A percentile compares a stretch with the other conserved stretches of the same genome.
phyloP scores from a whole-genome alignment of 1,140 invertebrate genomes.

The Aphaenogaster rudis region DNA sequence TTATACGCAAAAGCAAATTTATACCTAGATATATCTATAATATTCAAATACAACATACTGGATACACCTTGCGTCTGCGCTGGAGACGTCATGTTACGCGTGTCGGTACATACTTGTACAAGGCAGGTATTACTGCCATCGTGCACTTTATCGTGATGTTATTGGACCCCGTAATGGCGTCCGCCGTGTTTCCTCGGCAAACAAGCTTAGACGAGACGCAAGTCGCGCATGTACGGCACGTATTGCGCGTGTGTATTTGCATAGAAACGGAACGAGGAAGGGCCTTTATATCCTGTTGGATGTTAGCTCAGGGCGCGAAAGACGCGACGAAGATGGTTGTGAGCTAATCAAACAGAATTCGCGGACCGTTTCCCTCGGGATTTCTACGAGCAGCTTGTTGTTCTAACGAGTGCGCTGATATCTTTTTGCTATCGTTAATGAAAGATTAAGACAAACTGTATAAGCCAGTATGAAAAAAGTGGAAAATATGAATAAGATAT shows the following conservation, averaged over 20 bases:
- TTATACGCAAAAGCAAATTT: neutral
- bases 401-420: conserved; percentile 32
- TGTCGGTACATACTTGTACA: conserved; percentile 55
- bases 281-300: conserved; percentile 60
- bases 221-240: conserved; percentile 63
- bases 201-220: conserved; percentile 68
- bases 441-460: neutral
- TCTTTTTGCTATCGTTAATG: conserved; percentile 21
- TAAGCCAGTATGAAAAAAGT: neutral
- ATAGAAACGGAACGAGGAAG: conserved; percentile 67
- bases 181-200: conserved; percentile 73
- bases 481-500: neutral
- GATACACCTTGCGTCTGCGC: neutral
- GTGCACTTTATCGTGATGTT: conserved; percentile 80
- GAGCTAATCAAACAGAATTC: conserved; percentile 62
- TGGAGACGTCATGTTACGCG: conserved; percentile 25
- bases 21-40: neutral
- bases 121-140: conserved; percentile 63
- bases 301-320: conserved; percentile 43
- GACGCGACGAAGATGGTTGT: conserved; percentile 49
- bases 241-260: conserved; percentile 73
- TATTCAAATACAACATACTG: neutral
- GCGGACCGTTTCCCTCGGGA: conserved; percentile 27
- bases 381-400: conserved; percentile 33
- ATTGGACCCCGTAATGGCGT: conserved; percentile 79